Conservation (phyloP, 2,797 vertebrate genomes). For the Mus caroli region DNA sequence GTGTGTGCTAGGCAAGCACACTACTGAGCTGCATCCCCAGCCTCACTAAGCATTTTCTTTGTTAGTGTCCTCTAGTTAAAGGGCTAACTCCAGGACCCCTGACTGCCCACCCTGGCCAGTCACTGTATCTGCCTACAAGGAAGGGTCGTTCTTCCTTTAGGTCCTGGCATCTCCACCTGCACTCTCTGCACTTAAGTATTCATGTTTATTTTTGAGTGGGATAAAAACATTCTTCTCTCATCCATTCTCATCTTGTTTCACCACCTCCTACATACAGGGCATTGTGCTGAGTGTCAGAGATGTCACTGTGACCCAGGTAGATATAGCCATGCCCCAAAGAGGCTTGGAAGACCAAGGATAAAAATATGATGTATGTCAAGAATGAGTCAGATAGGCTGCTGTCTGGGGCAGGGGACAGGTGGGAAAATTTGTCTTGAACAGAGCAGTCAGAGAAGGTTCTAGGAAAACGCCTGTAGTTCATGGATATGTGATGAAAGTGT, state of each 20-base stretch:
- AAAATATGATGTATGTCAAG: background rate
- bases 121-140: accelerated
- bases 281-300: background rate
- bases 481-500: background rate
- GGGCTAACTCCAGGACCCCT: background rate
- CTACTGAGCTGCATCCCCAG: background rate
- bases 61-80: background rate
- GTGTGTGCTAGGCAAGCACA: background rate
- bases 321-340: background rate
- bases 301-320: background rate
- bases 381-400: background rate
- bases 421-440: background rate
- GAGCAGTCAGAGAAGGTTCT: background rate
- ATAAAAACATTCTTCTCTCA: background rate
- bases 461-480: background rate
- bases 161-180: background rate
- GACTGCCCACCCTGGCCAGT: background rate
- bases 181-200: background rate
- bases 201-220: background rate
- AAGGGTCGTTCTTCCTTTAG: background rate
- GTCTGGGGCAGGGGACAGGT: background rate
- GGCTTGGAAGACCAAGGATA: background rate
- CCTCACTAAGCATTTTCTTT: background rate
- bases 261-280: background rate
- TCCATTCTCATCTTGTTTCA: background rate